Evolutionary conservation across 2,888 invertebrate genomes (phyloP), one percentile per base, ranked within the genome.

Genomic region (Argyra leucocephala): DNA sequence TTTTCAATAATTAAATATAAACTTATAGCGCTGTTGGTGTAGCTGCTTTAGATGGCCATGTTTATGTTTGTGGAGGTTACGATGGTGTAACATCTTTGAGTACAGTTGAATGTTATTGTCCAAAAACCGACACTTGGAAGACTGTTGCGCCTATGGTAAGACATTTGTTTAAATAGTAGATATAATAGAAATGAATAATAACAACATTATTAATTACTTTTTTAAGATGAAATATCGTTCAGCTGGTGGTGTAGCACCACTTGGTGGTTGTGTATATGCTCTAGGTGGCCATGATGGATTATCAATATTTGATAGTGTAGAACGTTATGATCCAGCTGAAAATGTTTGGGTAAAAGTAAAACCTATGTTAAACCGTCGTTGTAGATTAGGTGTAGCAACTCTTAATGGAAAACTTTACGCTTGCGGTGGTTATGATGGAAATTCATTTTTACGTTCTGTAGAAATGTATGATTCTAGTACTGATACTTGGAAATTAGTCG

Each of bases 281-380:
- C 81, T 93, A 59, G 94, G 93, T 21, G 93, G 93, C 0, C 93
- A 93, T 75, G 93, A 93, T 80, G 93, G 93, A 0, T 80, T 92
- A 21, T 90, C 90, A 7, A 93, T 93, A 72, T 92, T 91, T 77
- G 90, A 91, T 79, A 90, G 90, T 2, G 91, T 92, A 2, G 92
- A 93, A 79, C 82, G 88, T 64, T 93, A 88, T 75, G 89, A 91
- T 80, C 88, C 89, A 0, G 83, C 84, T 62, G 85, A 85, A 22
- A 87, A 88, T 70, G 81, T 82, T 22, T 93, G 93, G 93, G 82
- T 83, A 0, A 83, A 85, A 71, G 88, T 90, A 61, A 85, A 87
- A 26, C 85, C 91, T 0, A 93, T 94, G 93, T 79, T 88, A 58
- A 88, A 88, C 10, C 87, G 88, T 73, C 83, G 91, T 57, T 93